phyloP scores from a whole-genome alignment of 1,140 invertebrate genomes.

The Polypedilum vanderplanki region DNA sequence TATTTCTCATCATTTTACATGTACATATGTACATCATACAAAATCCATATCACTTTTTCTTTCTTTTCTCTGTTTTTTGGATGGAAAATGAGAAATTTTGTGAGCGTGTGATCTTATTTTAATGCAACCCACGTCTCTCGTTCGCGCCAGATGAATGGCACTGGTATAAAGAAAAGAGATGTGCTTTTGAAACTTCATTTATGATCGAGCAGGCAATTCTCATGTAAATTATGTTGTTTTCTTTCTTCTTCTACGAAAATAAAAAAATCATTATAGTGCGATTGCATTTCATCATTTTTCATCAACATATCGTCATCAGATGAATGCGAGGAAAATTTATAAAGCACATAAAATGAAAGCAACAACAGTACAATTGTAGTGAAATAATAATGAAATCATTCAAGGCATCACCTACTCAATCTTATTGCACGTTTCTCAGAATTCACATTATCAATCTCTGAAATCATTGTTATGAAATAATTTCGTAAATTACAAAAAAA shows the following conservation, averaged over 20 bases:
- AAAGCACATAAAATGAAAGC: too few species aligned
- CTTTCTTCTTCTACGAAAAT: background rate
- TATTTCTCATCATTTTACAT: background rate
- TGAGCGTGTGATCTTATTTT: slow-evolving; percentile 17
- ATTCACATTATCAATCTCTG: too few species aligned
- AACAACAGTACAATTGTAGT: too few species aligned
- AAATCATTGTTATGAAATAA: too few species aligned
- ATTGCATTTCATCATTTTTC: slow-evolving; percentile 13
- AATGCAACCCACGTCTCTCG: slow-evolving; percentile 16
- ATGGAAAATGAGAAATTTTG: slow-evolving; percentile 5
- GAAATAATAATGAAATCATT: too few species aligned
- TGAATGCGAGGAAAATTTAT: too few species aligned
- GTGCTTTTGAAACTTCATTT: slow-evolving; percentile 8
- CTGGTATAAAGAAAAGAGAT: background rate
- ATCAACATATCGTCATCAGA: too few species aligned
- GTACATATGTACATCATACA: background rate
- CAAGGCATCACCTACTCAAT: too few species aligned
- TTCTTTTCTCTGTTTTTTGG: background rate
- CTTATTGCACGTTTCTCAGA: too few species aligned
- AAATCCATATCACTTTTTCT: background rate
- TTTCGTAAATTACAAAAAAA: too few species aligned
- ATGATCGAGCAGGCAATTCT: slow-evolving; percentile 11
- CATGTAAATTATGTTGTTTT: slow-evolving; percentile 13
- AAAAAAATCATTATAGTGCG: background rate
- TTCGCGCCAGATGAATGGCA: background rate